A percentile compares a stretch with the other conserved stretches of the same genome.
phyloP scores from a whole-genome alignment of 2,888 invertebrate genomes.

The Reticulitermes lucifugus region DNA sequence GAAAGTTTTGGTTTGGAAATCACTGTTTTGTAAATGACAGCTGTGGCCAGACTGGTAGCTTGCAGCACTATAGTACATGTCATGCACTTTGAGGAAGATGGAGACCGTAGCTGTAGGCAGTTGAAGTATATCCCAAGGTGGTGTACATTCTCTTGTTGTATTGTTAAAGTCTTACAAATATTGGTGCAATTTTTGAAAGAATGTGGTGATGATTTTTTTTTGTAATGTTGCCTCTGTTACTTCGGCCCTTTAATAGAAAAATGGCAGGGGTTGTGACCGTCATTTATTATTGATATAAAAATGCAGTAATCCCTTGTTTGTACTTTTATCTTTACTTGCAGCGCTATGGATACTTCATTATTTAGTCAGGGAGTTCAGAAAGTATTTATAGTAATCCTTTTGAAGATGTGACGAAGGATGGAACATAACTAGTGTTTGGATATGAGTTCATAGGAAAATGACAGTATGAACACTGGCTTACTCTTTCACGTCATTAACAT shows the following conservation, averaged over 20 bases:
- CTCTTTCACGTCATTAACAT: constrained; percentile 27
- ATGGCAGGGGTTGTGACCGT: constrained; percentile 19
- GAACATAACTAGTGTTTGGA: too few relatives aligned
- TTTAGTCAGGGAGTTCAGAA: not conserved
- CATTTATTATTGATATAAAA: constrained; percentile 5
- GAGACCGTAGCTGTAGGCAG: too few relatives aligned
- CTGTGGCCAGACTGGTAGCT: too few relatives aligned
- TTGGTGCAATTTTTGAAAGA: constrained; percentile 16
- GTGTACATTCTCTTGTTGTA: not conserved
- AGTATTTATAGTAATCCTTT: constrained; percentile 18
- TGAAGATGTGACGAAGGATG: too few relatives aligned
- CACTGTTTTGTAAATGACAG: too few relatives aligned
- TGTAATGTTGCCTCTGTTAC: constrained; percentile 15
- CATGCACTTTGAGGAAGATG: too few relatives aligned
- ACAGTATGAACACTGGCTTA: not conserved
- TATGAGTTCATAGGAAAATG: not conserved
- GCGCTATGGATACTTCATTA: constrained; percentile 1
- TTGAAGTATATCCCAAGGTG: too few relatives aligned
- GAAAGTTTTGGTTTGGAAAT: too few relatives aligned
- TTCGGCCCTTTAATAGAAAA: not conserved
- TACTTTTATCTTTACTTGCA: constrained; percentile 21
- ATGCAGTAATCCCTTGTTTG: constrained; percentile 30
- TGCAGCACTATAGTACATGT: too few relatives aligned
- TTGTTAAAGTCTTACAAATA: constrained; percentile 26
- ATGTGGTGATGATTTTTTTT: constrained; percentile 21